phyloP scores from a whole-genome alignment of 2,888 invertebrate genomes.

The Escarpia spicata region DNA sequence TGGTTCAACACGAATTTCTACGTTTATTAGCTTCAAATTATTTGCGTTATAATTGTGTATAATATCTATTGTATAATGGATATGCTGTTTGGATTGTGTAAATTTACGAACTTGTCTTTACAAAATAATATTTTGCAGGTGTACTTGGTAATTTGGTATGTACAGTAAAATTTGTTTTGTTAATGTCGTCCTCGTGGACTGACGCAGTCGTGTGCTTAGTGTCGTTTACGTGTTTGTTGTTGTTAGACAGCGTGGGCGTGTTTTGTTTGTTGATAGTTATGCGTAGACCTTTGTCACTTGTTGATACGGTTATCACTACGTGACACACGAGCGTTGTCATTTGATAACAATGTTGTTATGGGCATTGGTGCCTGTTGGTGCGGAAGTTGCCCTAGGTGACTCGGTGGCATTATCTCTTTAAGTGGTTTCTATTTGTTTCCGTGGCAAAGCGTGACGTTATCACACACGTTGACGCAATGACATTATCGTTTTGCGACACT shows the following conservation, averaged over 20 bases:
- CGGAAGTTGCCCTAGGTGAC: neutral
- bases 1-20: neutral
- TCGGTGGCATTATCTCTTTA: neutral
- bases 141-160: neutral
- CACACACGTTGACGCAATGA: neutral
- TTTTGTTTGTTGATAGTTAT: conserved; percentile 16
- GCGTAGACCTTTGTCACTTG: neutral
- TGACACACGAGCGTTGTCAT: neutral
- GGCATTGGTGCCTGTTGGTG: neutral
- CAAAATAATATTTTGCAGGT: neutral
- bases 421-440: neutral
- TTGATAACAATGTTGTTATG: neutral
- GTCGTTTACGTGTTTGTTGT: conserved; percentile 12
- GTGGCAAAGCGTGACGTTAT: neutral
- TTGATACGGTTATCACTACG: neutral
- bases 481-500: neutral
- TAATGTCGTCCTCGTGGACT: neutral
- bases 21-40: neutral
- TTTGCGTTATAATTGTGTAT: neutral
- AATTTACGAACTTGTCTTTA: neutral
- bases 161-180: conserved; percentile 1
- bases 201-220: neutral
- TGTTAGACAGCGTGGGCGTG: neutral
- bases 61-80: neutral
- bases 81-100: neutral